Evolutionary conservation across 2,888 invertebrate genomes (phyloP), one percentile per base, ranked within the genome.

Genomic region (Thera obeliscata): DNA sequence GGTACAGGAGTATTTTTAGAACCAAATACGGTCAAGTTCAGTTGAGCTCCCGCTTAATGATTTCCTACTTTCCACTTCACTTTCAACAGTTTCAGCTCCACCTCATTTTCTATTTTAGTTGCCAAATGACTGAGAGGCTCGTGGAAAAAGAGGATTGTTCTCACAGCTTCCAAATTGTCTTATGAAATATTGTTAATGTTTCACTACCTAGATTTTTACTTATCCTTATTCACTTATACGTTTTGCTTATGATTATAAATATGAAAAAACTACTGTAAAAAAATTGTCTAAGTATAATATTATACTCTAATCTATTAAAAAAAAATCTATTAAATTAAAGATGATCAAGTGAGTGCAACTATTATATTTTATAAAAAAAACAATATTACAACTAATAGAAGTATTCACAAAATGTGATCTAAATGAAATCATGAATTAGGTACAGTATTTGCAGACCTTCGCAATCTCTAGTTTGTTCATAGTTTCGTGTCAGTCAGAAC

Each of bases 31-130:
- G 69, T 69, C 75, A 75, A 73, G 72, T 75, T 72, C 69, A 72
- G 69, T 68, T 61, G 56, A 69, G 62, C 46, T 73, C 73, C 56
- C 73, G 72, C 72, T 69, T 73, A 75, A 75, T 75, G 75, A 73
- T 75, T 75, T 75, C 75, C 75, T 75, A 70, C 72, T 73, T 75
- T 69, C 72, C 72, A 72, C 73, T 72, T 73, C 70, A 75, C 71
- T 73, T 75, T 70, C 61, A 67, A 62, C 61, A 60, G 64, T 52
- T 61, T 70, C 69, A 67, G 69, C 70, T 73, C 59, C 59, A 69
- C 66, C 69, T 68, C 71, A 72, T 73, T 73, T 74, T 70, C 70
- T 73, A 71, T 73, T 71, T 73, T 67, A 56, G 67, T 71, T 66
- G 69, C 72, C 69, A 72, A 67, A 70, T 69, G 60, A 71, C 70